Evolutionary conservation across 2,113 vertebrate species (phyloP).

Genomic region (Genyomyrus donnyi): DNA sequence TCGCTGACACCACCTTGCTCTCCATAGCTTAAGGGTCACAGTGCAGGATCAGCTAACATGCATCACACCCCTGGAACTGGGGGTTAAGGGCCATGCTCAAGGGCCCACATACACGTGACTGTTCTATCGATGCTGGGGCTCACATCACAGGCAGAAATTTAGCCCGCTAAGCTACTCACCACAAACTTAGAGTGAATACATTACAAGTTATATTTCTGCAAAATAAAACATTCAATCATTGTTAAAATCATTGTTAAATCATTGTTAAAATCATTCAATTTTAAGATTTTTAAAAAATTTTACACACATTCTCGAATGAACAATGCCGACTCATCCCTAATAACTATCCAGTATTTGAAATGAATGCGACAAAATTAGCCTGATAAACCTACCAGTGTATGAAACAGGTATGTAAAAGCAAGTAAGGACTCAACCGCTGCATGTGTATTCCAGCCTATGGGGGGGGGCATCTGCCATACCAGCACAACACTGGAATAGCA

Average conservation of each 20-base stretch:
- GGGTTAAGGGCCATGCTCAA: no score
- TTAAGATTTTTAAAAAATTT: background rate
- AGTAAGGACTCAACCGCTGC: background rate
- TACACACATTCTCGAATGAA: background rate
- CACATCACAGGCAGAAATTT: no score
- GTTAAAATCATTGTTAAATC: no score
- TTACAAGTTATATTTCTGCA: background rate
- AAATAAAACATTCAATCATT: background rate
- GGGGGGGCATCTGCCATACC: background rate
- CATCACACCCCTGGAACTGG: no score
- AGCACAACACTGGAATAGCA: background rate
- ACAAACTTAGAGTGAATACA: background rate
- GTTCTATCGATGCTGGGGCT: no score
- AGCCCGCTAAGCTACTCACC: background rate
- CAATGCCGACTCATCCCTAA: background rate
- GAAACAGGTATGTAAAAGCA: background rate
- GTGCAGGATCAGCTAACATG: no score
- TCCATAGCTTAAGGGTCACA: no score
- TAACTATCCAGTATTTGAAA: background rate
- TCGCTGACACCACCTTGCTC: no score
- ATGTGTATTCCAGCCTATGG: background rate
- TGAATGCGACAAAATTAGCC: background rate
- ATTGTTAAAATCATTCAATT: background rate
- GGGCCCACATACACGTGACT: no score
- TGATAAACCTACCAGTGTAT: background rate